Evolutionary conservation across 2,113 vertebrate genomes (phyloP).

Genomic region (Emydocephalus ijimae): DNA sequence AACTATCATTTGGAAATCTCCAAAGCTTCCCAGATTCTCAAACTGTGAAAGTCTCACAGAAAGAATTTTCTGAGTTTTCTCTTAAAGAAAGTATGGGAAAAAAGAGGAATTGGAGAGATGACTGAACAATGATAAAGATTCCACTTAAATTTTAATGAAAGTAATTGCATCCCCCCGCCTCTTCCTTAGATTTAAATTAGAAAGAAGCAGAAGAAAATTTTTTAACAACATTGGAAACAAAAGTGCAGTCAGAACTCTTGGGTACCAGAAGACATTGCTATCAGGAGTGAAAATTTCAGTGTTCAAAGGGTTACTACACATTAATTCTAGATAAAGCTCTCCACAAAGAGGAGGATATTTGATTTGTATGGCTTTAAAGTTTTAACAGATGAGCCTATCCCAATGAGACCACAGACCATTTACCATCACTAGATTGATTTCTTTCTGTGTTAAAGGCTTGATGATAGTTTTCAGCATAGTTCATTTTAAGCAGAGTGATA

Average conservation of each 20-base stretch:
- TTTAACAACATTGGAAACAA: not conserved
- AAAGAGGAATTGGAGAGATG: not conserved
- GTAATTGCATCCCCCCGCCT: not conserved
- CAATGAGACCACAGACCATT: conserved; percentile 59
- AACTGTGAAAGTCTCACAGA: not conserved
- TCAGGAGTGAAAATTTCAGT: not conserved
- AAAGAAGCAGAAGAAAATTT: not conserved
- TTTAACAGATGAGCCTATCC: conserved; percentile 61
- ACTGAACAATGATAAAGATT: not conserved
- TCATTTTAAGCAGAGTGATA: conserved; percentile 59
- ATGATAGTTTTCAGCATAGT: conserved; percentile 58
- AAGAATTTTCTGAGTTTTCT: not conserved
- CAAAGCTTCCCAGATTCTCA: not conserved
- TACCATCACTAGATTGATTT: conserved; percentile 60
- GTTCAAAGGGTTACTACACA: conserved; percentile 35
- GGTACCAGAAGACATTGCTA: not conserved
- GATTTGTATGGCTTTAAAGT: conserved; percentile 61
- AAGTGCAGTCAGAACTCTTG: not conserved
- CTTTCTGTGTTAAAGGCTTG: conserved; percentile 53
- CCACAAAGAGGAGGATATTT: conserved; percentile 56
- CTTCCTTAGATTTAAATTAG: not conserved
- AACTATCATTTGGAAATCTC: not conserved
- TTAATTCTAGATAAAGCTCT: conserved; percentile 51
- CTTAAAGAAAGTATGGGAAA: not conserved
- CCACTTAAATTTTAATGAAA: not conserved